A percentile compares a stretch with the other conserved stretches of the same genome.
Conservation (phyloP, 1,140 invertebrate species). For the Leptinotarsa undecemlineata region DNA sequence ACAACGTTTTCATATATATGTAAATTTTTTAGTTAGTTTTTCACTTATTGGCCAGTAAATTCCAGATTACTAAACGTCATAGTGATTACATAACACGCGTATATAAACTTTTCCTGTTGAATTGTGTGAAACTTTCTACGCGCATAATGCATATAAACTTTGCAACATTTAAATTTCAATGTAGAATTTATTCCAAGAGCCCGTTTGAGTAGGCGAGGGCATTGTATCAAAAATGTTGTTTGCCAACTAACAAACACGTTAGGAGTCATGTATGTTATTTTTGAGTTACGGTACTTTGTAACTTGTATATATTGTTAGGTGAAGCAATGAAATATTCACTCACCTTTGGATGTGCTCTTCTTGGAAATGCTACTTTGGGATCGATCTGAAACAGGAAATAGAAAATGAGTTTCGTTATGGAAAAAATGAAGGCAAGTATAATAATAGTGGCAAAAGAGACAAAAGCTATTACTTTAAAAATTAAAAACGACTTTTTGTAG, state of each 20-base stretch:
- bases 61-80: too few relatives aligned
- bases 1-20: too few relatives aligned
- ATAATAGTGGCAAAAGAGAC: too few relatives aligned
- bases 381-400: constrained; percentile 84
- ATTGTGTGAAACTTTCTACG: constrained; percentile 14
- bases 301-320: not conserved
- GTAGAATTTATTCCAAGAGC: not conserved
- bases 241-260: constrained; percentile 6
- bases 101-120: not conserved
- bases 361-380: constrained; percentile 99
- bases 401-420: too few relatives aligned
- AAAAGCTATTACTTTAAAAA: too few relatives aligned
- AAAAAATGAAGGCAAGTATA: too few relatives aligned
- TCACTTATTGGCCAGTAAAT: too few relatives aligned
- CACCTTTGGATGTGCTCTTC: constrained; percentile 98
- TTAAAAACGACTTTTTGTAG: too few relatives aligned
- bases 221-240: constrained; percentile 12
- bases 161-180: constrained; percentile 17
- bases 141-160: constrained; percentile 13
- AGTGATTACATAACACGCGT: not conserved
- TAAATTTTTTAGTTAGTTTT: too few relatives aligned
- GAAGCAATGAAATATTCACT: constrained; percentile 55
- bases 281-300: not conserved
- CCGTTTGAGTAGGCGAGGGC: not conserved
- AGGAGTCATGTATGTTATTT: not conserved